Evolutionary conservation across 1,140 invertebrate genomes (phyloP).

Genomic region (Drosophila parvula): DNA sequence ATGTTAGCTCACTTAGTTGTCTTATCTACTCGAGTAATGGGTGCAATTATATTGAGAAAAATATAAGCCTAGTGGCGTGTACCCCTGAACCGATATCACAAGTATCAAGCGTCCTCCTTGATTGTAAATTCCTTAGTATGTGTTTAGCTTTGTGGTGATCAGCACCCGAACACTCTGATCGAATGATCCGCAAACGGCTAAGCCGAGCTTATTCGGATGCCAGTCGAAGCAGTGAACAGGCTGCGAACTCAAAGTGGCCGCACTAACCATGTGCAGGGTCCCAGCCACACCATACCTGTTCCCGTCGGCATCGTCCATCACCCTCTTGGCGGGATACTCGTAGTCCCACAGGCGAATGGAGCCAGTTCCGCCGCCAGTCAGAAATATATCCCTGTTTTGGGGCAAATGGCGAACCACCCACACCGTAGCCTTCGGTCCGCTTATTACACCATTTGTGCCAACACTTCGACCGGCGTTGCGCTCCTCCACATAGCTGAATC

Average conservation of each 20-base stretch:
- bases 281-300: slow-evolving; percentile 90
- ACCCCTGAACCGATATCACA: slow-evolving; percentile 30
- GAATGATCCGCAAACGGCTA: slow-evolving; percentile 95
- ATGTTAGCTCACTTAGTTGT: background rate
- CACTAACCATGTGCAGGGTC: slow-evolving; percentile 90
- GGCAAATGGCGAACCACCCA: slow-evolving; percentile 95
- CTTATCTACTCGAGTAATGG: background rate
- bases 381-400: slow-evolving; percentile 97
- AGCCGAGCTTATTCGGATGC: slow-evolving; percentile 94
- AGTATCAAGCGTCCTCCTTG: slow-evolving; percentile 3
- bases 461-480: slow-evolving; percentile 85
- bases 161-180: slow-evolving; percentile 96
- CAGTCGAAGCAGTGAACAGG: slow-evolving; percentile 96
- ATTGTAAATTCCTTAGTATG: slow-evolving; percentile 53
- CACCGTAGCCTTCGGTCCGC: slow-evolving; percentile 92
- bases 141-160: slow-evolving; percentile 95
- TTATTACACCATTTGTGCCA: slow-evolving; percentile 78
- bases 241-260: slow-evolving; percentile 92
- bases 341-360: slow-evolving; percentile 97
- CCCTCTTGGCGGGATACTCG: slow-evolving; percentile 92
- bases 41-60: slow-evolving; percentile 16
- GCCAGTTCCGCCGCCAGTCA: slow-evolving; percentile 94
- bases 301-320: slow-evolving; percentile 88
- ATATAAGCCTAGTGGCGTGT: slow-evolving; percentile 11
- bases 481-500: slow-evolving; percentile 91